Evolutionary conservation across 2,888 invertebrate genomes (phyloP).

Genomic region (Synergus umbraculus): DNA sequence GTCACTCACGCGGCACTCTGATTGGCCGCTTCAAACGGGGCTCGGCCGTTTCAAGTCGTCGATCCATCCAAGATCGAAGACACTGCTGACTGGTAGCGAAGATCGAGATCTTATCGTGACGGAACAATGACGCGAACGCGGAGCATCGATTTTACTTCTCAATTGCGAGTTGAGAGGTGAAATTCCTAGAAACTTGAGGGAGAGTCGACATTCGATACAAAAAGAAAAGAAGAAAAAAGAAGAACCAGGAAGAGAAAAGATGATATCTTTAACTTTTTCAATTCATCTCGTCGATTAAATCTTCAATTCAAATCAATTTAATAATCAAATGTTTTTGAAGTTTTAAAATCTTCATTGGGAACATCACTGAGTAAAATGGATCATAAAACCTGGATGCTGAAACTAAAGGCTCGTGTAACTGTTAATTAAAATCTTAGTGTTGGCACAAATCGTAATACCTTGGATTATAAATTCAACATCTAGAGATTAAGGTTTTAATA

Average conservation of each 20-base stretch:
- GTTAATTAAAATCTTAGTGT: too few species aligned
- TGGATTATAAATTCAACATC: too few species aligned
- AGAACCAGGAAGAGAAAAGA: neutral
- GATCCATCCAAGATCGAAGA: slow-evolving; percentile 25
- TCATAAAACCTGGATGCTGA: too few species aligned
- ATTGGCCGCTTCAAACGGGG: slow-evolving; percentile 57
- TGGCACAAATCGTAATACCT: too few species aligned
- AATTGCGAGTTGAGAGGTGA: slow-evolving; percentile 34
- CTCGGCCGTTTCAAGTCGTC: slow-evolving; percentile 7
- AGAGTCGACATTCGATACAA: slow-evolving; percentile 11
- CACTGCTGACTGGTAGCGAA: slow-evolving; percentile 29
- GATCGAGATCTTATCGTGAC: slow-evolving; percentile 30
- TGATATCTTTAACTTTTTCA: neutral
- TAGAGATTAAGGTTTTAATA: too few species aligned
- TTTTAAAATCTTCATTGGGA: too few species aligned
- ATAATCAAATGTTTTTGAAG: too few species aligned
- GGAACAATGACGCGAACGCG: slow-evolving; percentile 33
- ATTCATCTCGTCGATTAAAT: neutral
- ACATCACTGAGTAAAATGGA: too few species aligned
- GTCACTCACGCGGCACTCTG: slow-evolving; percentile 66
- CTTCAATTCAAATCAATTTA: neutral
- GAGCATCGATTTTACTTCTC: slow-evolving; percentile 31
- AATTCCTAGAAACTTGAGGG: slow-evolving; percentile 24
- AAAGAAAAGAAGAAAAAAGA: neutral
- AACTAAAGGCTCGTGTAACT: too few species aligned